Evolutionary conservation across 2,888 invertebrate species (phyloP).

Genomic region (Phaonia tiefii): DNA sequence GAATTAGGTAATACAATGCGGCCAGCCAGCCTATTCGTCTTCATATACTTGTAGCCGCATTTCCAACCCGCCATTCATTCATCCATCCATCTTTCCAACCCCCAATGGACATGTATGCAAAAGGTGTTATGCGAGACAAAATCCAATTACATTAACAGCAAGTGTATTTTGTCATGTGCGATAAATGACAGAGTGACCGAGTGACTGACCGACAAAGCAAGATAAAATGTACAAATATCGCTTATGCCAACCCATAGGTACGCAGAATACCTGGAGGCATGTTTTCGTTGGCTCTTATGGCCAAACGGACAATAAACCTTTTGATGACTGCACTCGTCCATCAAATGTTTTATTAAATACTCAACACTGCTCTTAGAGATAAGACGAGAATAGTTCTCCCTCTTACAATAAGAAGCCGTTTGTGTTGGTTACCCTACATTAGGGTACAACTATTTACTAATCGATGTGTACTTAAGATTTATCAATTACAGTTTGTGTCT

Average conservation of each 20-base stretch:
- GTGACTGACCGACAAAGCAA: not conserved
- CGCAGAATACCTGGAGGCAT: not conserved
- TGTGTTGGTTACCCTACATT: too few species aligned
- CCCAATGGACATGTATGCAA: not conserved
- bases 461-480: too few species aligned
- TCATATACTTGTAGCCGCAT: not conserved
- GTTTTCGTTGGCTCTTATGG: not conserved
- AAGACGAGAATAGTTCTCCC: not conserved
- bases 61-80: not conserved
- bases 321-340: slow-evolving; percentile 20
- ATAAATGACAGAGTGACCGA: not conserved
- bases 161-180: slow-evolving; percentile 32
- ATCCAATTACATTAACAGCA: slow-evolving; percentile 40
- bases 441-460: too few species aligned
- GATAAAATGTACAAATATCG: not conserved
- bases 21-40: slow-evolving; percentile 6
- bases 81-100: not conserved
- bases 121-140: slow-evolving; percentile 38
- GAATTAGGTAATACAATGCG: slow-evolving; percentile 50
- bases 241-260: not conserved
- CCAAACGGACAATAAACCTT: slow-evolving; percentile 8
- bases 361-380: not conserved
- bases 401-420: too few species aligned
- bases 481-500: too few species aligned
- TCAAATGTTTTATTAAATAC: slow-evolving; percentile 20